These are phyloP conservation scores for Onychostruthus taczanowskii DNA, from an alignment of 2,113 vertebrate species.

Conservation along the genomic window DNA sequence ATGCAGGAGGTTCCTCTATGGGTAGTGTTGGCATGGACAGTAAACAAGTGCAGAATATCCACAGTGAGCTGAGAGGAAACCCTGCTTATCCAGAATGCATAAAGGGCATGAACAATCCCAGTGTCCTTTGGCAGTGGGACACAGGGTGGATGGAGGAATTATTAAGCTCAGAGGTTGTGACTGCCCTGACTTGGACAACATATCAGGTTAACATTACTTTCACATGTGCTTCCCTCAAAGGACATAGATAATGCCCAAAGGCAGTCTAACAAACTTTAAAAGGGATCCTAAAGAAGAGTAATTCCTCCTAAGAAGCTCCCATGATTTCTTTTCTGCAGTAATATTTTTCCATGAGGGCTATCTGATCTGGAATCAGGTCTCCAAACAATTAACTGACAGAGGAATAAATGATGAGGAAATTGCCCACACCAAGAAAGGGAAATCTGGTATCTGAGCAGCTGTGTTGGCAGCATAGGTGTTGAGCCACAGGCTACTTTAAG, in stretches of 20 bases:
- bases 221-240: not conserved
- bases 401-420: not conserved
- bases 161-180: not conserved
- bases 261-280: not conserved
- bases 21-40: not conserved
- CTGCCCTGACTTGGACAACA: not conserved
- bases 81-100: accelerated
- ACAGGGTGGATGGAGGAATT: not conserved
- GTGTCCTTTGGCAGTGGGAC: not conserved
- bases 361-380: not conserved
- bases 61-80: not conserved
- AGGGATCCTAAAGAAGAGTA: not conserved
- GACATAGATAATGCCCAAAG: not conserved
- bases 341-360: not conserved
- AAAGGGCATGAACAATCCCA: not conserved
- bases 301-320: not conserved
- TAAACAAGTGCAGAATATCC: not conserved
- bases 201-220: not conserved
- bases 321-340: not conserved
- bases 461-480: not conserved
- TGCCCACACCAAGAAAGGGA: not conserved
- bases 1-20: not conserved
- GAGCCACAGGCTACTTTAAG: not conserved
- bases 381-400: slow-evolving; percentile 17
- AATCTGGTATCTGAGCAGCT: not conserved